A percentile compares a stretch with the other conserved stretches of the same genome.
These are phyloP conservation scores for Pseudeuparius sepicola DNA, from an alignment of 2,888 invertebrate genomes.

Conservation along the genomic window DNA sequence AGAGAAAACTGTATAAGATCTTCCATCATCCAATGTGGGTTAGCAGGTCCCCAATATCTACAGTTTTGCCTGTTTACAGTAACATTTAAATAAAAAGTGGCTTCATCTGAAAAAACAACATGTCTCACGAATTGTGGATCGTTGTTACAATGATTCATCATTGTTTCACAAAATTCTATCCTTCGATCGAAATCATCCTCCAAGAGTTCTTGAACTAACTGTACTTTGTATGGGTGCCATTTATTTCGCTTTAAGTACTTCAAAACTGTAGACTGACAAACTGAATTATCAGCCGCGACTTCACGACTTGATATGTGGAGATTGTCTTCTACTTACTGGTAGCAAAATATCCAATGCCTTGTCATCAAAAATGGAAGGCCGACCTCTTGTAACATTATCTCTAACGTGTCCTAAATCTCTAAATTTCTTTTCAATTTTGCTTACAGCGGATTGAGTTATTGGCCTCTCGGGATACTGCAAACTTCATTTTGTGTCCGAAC, in stretches of 20 bases:
- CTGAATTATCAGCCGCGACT: background rate
- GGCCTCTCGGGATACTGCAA: too few species aligned
- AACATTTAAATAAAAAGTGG: slow-evolving; percentile 36
- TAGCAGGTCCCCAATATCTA: slow-evolving; percentile 9
- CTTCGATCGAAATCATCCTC: background rate
- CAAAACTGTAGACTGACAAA: background rate
- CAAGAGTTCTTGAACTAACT: slow-evolving; percentile 1
- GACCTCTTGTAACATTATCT: too few species aligned
- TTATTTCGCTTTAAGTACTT: background rate
- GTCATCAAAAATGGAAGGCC: too few species aligned
- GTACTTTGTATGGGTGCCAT: slow-evolving; percentile 2
- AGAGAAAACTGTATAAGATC: slow-evolving; percentile 1
- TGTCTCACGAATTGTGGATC: background rate
- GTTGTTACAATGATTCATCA: background rate
- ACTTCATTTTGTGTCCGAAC: too few species aligned
- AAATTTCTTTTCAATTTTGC: too few species aligned
- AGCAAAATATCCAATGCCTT: too few species aligned
- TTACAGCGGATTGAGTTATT: too few species aligned
- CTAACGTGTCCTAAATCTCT: too few species aligned
- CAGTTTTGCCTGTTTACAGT: slow-evolving; percentile 8
- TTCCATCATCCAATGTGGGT: slow-evolving; percentile 7
- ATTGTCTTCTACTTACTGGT: slow-evolving; percentile 1
- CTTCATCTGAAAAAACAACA: slow-evolving; percentile 1
- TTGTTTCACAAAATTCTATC: too few species aligned
- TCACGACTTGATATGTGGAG: background rate